Evolutionary conservation across 2,797 vertebrate genomes (phyloP), one percentile per base, ranked within the genome.

Genomic region (Acrossocheilus wenchowensis): DNA sequence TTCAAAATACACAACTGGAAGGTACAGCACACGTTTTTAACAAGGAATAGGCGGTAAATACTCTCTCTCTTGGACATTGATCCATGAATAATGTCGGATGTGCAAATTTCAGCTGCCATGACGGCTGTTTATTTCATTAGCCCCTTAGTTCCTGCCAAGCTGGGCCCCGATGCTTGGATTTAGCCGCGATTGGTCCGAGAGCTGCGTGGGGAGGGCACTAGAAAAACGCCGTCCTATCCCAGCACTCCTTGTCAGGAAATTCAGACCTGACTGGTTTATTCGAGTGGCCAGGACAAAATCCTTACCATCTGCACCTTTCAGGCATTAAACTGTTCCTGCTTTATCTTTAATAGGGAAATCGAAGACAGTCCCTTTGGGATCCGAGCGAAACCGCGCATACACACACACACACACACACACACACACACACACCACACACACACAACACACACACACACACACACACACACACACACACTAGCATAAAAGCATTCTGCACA

Each of bases 291-390:
- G 85, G 68, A 86, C 85, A 68, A 86, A 86, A 86, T 86, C 79
- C 71, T 86, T 86, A 86, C 85, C 85, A 86, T 86, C 85, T 86
- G 85, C 85, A 86, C 85, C 89, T 89, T 90, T 83, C 82, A 86
- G 87, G 87, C 81, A 74, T 73, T 86, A 86, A 75, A 79, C 88
- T 88, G 82, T 85, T 89, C 87, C 89, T 87, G 87, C 90, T 82
- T 88, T 83, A 86, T 90, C 87, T 91, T 91, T 83, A 81, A 87
- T 88, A 62, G 87, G 90, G 87, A 91, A 92, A 90, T 88, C 84
- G 87, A 89, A 90, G 89, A 89, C 89, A 89, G 89, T 85, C 86
- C 84, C 88, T 85, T 85, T 81, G 86, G 89, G 89, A 90, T 86
- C 75, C 26, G 75, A 81, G 74, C 41, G 69, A 84, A 86, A 84